phyloP scores from a whole-genome alignment of 1,140 invertebrate genomes.

The Zelostemma sp. region DNA sequence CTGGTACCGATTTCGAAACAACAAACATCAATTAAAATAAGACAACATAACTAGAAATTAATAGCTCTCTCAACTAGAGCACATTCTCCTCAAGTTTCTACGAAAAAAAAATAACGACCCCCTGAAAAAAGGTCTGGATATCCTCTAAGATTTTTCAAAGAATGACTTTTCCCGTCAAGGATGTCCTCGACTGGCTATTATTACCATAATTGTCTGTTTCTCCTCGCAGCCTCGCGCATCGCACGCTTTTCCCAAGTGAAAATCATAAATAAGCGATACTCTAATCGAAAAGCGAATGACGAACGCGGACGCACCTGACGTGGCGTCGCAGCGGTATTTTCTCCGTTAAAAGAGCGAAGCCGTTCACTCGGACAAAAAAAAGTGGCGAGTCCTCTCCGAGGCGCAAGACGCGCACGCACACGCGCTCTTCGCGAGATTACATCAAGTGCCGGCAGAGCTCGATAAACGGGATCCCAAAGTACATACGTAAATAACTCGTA shows the following conservation, averaged over 20 bases:
- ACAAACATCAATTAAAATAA: too few relatives aligned
- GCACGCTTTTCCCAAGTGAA: background rate
- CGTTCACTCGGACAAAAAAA: conserved; percentile 39
- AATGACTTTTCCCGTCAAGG: background rate
- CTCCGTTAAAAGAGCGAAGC: conserved; percentile 38
- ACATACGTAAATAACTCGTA: conserved; percentile 28
- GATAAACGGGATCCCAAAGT: conserved; percentile 53
- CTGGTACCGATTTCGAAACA: too few relatives aligned
- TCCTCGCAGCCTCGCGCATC: background rate
- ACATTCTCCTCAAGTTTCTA: too few relatives aligned
- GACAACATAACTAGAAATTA: too few relatives aligned
- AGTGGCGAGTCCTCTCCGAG: conserved; percentile 29
- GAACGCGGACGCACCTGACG: background rate
- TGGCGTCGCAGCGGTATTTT: conserved; percentile 35
- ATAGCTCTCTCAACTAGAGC: too few relatives aligned
- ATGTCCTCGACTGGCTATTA: background rate
- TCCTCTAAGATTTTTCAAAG: background rate
- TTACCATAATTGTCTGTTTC: conserved; percentile 1
- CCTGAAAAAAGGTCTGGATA: too few relatives aligned
- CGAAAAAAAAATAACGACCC: background rate
- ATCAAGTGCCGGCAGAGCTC: conserved; percentile 45
- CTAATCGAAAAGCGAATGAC: conserved; percentile 8
- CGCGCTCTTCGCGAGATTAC: conserved; percentile 26
- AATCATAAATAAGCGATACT: conserved; percentile 15
- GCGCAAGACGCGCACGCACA: conserved; percentile 24